Conservation (phyloP, 2,888 invertebrate genomes). For the Noctua comes region DNA sequence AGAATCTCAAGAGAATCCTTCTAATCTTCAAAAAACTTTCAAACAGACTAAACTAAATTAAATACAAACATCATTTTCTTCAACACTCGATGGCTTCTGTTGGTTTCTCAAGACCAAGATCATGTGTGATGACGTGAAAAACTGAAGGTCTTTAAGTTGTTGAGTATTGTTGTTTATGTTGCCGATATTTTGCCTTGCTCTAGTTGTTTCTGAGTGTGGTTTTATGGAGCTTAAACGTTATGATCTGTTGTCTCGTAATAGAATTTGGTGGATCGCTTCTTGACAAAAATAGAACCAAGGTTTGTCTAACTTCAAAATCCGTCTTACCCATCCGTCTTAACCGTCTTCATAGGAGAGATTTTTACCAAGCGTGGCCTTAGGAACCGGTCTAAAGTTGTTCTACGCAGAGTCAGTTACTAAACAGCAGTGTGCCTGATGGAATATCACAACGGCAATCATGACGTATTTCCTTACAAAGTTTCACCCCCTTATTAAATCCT, state of each 20-base stretch:
- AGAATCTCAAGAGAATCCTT: too few relatives aligned
- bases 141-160: constrained; percentile 11
- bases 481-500: background rate
- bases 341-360: background rate
- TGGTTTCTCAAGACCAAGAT: background rate
- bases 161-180: constrained; percentile 23
- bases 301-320: background rate
- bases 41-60: background rate
- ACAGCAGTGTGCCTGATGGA: background rate
- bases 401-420: background rate
- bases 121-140: background rate
- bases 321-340: background rate
- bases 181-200: constrained; percentile 29
- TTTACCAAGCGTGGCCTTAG: background rate
- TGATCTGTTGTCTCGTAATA: background rate
- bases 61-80: background rate
- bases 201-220: constrained; percentile 18
- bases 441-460: background rate
- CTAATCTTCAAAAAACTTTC: background rate
- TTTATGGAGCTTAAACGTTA: constrained; percentile 12
- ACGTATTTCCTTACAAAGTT: background rate
- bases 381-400: too few relatives aligned
- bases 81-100: background rate
- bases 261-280: background rate
- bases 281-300: background rate